Evolutionary conservation across 2,113 vertebrate genomes (phyloP).

Genomic region (Reinhardtius hippoglossoides): DNA sequence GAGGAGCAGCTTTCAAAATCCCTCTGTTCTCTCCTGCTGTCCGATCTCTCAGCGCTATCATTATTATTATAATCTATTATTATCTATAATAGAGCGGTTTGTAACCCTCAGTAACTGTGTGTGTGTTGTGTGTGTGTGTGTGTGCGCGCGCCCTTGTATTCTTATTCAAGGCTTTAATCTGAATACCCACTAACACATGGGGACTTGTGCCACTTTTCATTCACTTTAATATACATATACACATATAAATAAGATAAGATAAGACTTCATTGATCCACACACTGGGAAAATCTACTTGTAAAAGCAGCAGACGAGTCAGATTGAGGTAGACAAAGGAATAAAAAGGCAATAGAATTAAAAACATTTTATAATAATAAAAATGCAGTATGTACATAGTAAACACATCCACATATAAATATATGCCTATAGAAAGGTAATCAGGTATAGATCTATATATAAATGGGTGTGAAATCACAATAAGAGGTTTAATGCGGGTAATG

Average conservation of each 20-base stretch:
- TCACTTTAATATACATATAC: not conserved
- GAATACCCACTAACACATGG: not conserved
- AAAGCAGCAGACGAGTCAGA: no score
- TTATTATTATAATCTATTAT: conserved; percentile 55
- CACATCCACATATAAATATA: no score
- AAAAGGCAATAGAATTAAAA: not conserved
- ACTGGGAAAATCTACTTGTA: no score
- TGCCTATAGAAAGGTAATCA: no score
- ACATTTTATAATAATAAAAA: no score
- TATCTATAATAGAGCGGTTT: conserved; percentile 31
- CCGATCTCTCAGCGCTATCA: conserved; percentile 45
- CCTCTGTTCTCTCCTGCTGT: conserved; percentile 53
- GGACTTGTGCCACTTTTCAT: not conserved
- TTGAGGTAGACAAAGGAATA: no score
- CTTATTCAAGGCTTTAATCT: not conserved
- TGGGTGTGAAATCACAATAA: no score
- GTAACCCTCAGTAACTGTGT: conserved; percentile 25
- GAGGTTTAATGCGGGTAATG: no score
- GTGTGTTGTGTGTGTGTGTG: not conserved
- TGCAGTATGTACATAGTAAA: no score
- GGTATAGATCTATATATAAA: no score
- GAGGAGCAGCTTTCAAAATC: conserved; percentile 55
- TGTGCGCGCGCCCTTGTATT: not conserved
- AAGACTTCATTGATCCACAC: not conserved
- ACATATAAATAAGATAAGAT: no score